phyloP scores from a whole-genome alignment of 1,140 invertebrate species.

The Hermetia illucens region DNA sequence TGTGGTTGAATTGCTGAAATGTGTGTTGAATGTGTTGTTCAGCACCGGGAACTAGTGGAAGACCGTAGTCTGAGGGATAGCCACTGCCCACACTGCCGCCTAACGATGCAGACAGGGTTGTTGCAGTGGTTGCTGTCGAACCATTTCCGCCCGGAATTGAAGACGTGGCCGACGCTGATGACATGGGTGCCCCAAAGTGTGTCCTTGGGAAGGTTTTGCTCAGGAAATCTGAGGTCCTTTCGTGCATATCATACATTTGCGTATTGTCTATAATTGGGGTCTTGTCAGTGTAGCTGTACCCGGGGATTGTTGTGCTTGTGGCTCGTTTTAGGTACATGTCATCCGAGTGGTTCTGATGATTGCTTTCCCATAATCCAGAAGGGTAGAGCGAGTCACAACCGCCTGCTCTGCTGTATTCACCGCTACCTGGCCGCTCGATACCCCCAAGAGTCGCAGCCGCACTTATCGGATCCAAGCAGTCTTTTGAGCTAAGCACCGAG shows the following conservation, averaged over 20 bases:
- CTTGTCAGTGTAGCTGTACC: slow-evolving; percentile 43
- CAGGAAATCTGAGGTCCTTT: slow-evolving; percentile 30
- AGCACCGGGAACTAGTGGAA: slow-evolving; percentile 44
- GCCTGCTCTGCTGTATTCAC: slow-evolving; percentile 52
- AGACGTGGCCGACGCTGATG: slow-evolving; percentile 5
- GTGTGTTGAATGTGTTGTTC: slow-evolving; percentile 29
- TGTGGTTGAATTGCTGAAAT: slow-evolving; percentile 15
- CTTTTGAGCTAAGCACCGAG: slow-evolving; percentile 5
- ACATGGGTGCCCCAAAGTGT: slow-evolving; percentile 8
- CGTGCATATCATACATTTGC: slow-evolving; percentile 27
- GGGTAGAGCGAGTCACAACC: slow-evolving; percentile 51
- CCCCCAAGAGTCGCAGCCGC: slow-evolving; percentile 11
- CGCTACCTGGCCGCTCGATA: slow-evolving; percentile 38
- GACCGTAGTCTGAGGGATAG: slow-evolving; percentile 64
- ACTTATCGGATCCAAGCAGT: slow-evolving; percentile 4
- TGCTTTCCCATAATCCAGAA: slow-evolving; percentile 47
- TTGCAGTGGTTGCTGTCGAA: slow-evolving; percentile 21
- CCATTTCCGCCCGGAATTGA: slow-evolving; percentile 16
- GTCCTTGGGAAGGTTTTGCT: slow-evolving; percentile 38
- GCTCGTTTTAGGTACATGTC: slow-evolving; percentile 36
- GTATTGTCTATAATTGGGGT: slow-evolving; percentile 56
- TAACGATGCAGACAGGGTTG: slow-evolving; percentile 18
- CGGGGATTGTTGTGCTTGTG: slow-evolving; percentile 31
- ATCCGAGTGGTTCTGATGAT: slow-evolving; percentile 28
- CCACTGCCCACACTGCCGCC: slow-evolving; percentile 22